Evolutionary conservation across 2,113 vertebrate genomes (phyloP).

Genomic region (Regulus satrapa): DNA sequence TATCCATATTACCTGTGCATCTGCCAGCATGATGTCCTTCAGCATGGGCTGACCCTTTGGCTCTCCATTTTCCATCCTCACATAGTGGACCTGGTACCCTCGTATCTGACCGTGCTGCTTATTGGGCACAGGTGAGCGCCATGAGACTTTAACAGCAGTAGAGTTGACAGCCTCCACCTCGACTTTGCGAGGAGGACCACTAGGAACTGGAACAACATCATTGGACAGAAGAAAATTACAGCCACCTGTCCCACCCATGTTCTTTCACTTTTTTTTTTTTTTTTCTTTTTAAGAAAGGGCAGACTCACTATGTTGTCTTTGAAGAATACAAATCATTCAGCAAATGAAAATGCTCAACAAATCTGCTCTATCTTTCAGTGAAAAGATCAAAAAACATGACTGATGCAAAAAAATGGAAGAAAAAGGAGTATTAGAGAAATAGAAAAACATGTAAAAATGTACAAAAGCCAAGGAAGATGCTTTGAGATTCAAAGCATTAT

Average conservation of each 20-base stretch:
- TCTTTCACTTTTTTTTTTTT: constrained; percentile 14
- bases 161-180: constrained; percentile 99
- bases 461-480: constrained; percentile 96
- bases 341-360: constrained; percentile 75
- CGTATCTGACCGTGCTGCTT: constrained; percentile 98
- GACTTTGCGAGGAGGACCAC: constrained; percentile 99
- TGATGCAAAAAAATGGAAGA: constrained; percentile 95
- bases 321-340: constrained; percentile 77
- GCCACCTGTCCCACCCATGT: constrained; percentile 77
- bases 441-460: constrained; percentile 88
- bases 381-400: constrained; percentile 96
- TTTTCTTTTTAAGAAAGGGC: constrained; percentile 51
- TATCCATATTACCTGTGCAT: constrained; percentile 86
- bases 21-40: constrained; percentile 96
- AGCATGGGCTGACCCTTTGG: constrained; percentile 93
- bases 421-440: constrained; percentile 92
- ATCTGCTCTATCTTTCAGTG: constrained; percentile 78
- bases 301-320: constrained; percentile 77
- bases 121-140: constrained; percentile 96
- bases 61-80: constrained; percentile 96
- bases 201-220: constrained; percentile 99
- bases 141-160: constrained; percentile 96
- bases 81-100: constrained; percentile 98
- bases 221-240: constrained; percentile 95
- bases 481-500: constrained; percentile 91